Conservation (phyloP, 2,113 vertebrate species). For the Notarius quadriscutis region DNA sequence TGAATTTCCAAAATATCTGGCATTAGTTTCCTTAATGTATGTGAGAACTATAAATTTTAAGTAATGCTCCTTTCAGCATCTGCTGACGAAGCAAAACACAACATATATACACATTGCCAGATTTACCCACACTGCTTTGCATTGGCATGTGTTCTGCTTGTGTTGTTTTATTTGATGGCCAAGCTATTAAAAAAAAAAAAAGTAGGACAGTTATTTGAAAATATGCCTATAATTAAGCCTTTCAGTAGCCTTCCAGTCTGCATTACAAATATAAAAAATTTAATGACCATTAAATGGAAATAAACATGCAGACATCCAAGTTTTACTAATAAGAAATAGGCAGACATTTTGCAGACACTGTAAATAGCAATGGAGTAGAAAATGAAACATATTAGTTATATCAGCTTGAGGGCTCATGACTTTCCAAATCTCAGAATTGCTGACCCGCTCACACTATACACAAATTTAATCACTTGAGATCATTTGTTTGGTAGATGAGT, state of each 20-base stretch:
- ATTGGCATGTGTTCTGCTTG: neutral
- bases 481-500: neutral
- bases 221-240: slow-evolving; percentile 8
- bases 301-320: slow-evolving; percentile 16
- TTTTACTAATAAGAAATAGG: neutral
- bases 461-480: neutral
- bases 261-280: slow-evolving; percentile 26
- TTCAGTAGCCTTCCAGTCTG: neutral
- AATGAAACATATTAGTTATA: neutral
- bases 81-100: slow-evolving; percentile 25
- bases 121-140: slow-evolving; percentile 19
- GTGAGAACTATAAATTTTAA: neutral
- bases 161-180: slow-evolving; percentile 31
- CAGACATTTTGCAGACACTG: slow-evolving; percentile 7
- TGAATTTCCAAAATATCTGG: neutral
- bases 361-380: slow-evolving; percentile 8
- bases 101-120: neutral
- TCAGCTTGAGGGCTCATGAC: neutral
- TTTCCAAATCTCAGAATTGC: neutral
- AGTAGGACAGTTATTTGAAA: slow-evolving; percentile 40
- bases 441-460: neutral
- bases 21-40: neutral
- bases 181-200: neutral
- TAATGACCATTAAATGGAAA: slow-evolving; percentile 25
- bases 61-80: neutral